Base-by-base conservation (phyloP, 2,113 vertebrate genomes). In the Dryoscopus gambensis region DNA sequence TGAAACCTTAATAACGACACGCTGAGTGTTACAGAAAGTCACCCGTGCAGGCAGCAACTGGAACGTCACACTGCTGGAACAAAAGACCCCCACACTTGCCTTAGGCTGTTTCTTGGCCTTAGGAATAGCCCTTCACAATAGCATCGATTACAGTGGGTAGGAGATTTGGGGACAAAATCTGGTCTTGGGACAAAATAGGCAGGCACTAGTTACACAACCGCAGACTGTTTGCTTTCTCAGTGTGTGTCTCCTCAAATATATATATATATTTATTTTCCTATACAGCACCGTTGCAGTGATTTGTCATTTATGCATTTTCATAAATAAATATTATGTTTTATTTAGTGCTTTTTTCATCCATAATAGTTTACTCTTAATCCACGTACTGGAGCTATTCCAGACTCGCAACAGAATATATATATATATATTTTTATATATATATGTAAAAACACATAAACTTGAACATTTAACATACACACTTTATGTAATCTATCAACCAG, bases 321-420 rank as follows among this genome's bases (percentile, higher is more conserved):
- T 97, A 98, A 98, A 98, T 98, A 98, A 98, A 98, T 97, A 98
- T 37, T 97, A 97, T 59, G 89, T 56, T 96, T 98, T 84, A 97
- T 91, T 95, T 97, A 97, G 95, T 93, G 95, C 88, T 98, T 97
- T 97, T 96, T 95, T 89, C 71, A 94, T 93, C 93, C 76, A n/a
- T 95, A 97, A 97, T 96, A 98, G 71, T 95, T 98, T 96, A 98
- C 89, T 97, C 95, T 98, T 97, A 97, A 97, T 93, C 94, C 89
- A 97, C 92, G 94, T 81, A 95, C 94, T 96, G 95, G 97, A 98
- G 80, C 95, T 96, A 95, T 93, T 96, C 92, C 96, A 96, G 93
- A 97, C 93, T 97, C 40, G 88, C 93, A 91, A 93, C 80, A 94
- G 94, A 97, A 93, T 93, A 21, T 39, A 39, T 39, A 33, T 96